Evolutionary conservation across 2,888 invertebrate species (phyloP), one percentile per base, ranked within the genome.

Genomic region (Catocala sponsa): DNA sequence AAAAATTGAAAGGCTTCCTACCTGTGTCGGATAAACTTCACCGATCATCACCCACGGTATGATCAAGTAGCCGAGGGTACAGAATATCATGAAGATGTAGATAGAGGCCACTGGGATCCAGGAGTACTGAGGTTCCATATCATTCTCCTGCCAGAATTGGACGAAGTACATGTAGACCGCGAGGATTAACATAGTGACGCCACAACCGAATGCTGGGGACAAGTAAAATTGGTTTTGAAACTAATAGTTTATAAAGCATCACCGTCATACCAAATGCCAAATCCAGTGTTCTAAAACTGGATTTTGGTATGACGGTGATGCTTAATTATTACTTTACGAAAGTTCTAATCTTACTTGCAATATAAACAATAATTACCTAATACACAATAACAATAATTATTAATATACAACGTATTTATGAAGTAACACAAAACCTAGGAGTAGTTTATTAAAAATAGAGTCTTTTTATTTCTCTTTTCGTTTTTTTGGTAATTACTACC

Each of bases 41-140:
- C 96, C 96, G 59, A 96, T 96, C 96, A 96, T 96, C 9, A 96
- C 95, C 96, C 96, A 96, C 0, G 96, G 96, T 13, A 96, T 95
- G 46, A 96, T 96, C 53, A 96, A 87, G 76, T 96, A 96, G 9
- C 96, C 96, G 9, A 96, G 84, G 0, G 96, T 96, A 65, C 96
- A 96, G 9, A 95, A 92, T 42, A 96, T 90, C 6, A 95, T 96
- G 84, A 96, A 96, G 7, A 95, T 73, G 78, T 95, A 96, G 66
- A 96, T 95, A 72, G 95, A 95, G 46, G 94, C 86, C 0, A 96
- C 94, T 0, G 96, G 96, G 33, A 96, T 89, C 96, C 96, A 96
- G 0, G 95, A 94, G 76, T 91, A 84, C 13, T 84, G 81, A 0
- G 91, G 89, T 0, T 87, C 68, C 0, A 95, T 72, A 47, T 83